Percentiles rank a stretch among this genome's conserved stretches.
Conservation (phyloP, 92 coral and sea anemone species). For the Zoanthus sansibaricus region DNA sequence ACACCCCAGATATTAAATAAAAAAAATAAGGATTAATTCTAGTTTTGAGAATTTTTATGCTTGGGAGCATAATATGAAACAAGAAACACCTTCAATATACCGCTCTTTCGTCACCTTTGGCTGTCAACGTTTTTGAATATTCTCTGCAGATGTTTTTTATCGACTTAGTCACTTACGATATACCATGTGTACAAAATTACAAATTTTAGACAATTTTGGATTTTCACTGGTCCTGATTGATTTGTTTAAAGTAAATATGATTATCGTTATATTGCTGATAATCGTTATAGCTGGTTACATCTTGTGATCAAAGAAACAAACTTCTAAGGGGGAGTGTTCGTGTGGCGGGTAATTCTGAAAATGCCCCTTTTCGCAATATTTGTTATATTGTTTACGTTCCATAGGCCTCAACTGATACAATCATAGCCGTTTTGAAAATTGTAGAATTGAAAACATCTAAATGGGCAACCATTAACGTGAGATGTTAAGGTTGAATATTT, state of each 20-base stretch:
- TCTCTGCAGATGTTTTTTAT: background rate
- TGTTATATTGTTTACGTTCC: background rate
- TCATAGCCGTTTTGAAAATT: background rate
- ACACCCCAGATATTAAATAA: no score
- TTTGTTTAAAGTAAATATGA: background rate
- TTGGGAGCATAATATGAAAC: background rate
- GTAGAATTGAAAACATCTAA: background rate
- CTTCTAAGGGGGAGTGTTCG: background rate
- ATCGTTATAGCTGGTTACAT: background rate
- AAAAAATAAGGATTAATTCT: background rate
- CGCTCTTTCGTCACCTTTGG: background rate
- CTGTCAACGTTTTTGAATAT: background rate
- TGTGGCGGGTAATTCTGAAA: no score
- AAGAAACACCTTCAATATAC: background rate
- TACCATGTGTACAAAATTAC: background rate
- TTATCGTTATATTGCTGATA: background rate
- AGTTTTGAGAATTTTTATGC: background rate
- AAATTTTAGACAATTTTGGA: background rate
- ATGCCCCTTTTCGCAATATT: background rate
- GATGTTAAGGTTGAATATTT: background rate
- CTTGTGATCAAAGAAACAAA: background rate
- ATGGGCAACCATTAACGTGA: background rate
- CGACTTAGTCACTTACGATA: no score
- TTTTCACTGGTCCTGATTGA: background rate
- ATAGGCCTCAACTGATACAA: background rate